Conservation (phyloP, 1,140 invertebrate species). For the Saccostrea glomerata region DNA sequence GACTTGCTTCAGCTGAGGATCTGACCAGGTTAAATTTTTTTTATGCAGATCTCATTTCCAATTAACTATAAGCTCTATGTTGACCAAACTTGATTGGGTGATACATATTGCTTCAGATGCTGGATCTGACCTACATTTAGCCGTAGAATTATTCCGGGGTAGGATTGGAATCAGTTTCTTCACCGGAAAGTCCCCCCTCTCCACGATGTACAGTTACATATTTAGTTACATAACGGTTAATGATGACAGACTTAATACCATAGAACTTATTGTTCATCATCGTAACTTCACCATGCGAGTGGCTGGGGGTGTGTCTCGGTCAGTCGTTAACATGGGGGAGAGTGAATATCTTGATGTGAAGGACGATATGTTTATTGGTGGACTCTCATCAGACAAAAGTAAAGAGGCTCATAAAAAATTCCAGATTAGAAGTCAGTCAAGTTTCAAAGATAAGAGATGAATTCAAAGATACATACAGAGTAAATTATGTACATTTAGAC, state of each 20-base stretch:
- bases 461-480: neutral
- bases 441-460: constrained; percentile 89
- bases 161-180: constrained; percentile 96
- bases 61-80: too few relatives aligned
- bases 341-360: constrained; percentile 91
- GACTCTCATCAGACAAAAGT: constrained; percentile 90
- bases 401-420: constrained; percentile 92
- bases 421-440: constrained; percentile 95
- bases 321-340: constrained; percentile 95
- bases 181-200: constrained; percentile 97
- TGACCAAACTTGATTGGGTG: too few relatives aligned
- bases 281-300: constrained; percentile 97
- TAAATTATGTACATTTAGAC: too few relatives aligned
- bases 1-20: too few relatives aligned
- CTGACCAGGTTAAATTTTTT: too few relatives aligned
- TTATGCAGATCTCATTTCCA: too few relatives aligned
- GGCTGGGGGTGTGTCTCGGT: constrained; percentile 91
- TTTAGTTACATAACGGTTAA: constrained; percentile 81
- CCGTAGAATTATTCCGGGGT: constrained; percentile 96
- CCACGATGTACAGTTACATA: constrained; percentile 90
- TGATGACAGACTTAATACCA: constrained; percentile 68
- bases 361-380: constrained; percentile 92
- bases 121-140: constrained; percentile 87
- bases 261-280: constrained; percentile 90
- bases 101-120: too few relatives aligned